These are phyloP conservation scores for Anseranas semipalmata DNA, from an alignment of 2,113 vertebrate species.

Conservation along the genomic window DNA sequence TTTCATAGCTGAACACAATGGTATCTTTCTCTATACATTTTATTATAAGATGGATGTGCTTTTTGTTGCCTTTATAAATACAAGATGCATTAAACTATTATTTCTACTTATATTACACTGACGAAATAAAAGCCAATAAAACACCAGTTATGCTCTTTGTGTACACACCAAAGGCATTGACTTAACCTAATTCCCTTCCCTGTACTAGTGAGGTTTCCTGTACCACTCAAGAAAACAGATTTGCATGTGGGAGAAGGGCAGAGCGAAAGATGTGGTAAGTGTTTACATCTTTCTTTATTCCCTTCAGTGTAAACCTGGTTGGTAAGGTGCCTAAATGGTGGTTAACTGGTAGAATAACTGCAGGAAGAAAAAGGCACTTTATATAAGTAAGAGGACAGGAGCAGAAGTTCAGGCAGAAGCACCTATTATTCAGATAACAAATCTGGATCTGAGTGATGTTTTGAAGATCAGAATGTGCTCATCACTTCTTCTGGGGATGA, in stretches of 20 bases:
- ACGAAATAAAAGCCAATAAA: background rate
- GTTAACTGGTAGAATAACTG: background rate
- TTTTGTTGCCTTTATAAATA: background rate
- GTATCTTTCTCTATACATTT: background rate
- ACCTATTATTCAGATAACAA: background rate
- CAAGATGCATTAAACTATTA: background rate
- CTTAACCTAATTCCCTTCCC: background rate
- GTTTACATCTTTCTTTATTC: conserved; percentile 3
- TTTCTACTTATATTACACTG: background rate
- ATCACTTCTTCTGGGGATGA: background rate
- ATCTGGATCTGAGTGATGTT: background rate
- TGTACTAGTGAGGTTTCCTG: background rate
- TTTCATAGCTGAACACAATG: background rate
- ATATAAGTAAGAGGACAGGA: background rate
- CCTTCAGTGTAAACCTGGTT: background rate
- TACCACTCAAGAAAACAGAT: background rate
- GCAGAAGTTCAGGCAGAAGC: background rate
- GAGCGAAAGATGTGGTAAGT: background rate
- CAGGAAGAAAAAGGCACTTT: background rate
- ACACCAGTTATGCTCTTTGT: background rate
- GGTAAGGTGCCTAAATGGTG: background rate
- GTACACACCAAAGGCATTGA: background rate
- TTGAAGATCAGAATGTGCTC: background rate
- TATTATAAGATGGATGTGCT: background rate
- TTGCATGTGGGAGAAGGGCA: background rate